These are phyloP conservation scores for Clytia hemisphaerica DNA, from an alignment of 30 jellyfish, hydroid and myxozoan genomes.

Conservation along the genomic window DNA sequence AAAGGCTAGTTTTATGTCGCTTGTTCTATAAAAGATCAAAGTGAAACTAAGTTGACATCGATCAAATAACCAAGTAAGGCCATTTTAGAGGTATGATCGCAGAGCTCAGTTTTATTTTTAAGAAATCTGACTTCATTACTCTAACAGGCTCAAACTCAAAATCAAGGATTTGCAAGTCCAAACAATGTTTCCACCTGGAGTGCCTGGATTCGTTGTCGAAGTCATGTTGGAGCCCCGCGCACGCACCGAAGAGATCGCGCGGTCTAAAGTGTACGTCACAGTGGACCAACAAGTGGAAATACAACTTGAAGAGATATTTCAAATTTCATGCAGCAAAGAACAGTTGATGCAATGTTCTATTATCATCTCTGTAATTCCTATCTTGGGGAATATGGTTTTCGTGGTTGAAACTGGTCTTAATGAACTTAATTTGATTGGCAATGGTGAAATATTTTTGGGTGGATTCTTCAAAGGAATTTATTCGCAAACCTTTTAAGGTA, in stretches of 20 bases:
- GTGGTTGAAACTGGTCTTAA: slow-evolving; percentile 53
- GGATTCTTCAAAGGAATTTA: slow-evolving; percentile 60
- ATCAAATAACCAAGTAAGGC: too few species aligned
- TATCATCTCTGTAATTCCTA: slow-evolving; percentile 51
- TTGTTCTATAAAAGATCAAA: too few species aligned
- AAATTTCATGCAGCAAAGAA: slow-evolving; percentile 31
- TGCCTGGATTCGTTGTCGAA: slow-evolving; percentile 66
- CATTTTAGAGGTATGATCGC: too few species aligned
- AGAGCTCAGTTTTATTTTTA: too few species aligned
- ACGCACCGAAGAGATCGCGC: slow-evolving; percentile 20
- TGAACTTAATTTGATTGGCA: slow-evolving; percentile 31
- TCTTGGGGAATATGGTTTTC: slow-evolving; percentile 31
- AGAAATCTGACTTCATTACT: too few species aligned
- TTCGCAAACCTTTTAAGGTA: too few species aligned
- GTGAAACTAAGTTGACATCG: too few species aligned
- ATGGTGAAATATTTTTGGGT: slow-evolving; percentile 47
- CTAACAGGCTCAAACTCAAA: too few species aligned
- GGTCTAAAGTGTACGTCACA: slow-evolving; percentile 46
- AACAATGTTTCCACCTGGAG: too few species aligned
- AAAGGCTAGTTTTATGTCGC: too few species aligned
- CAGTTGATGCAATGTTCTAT: slow-evolving; percentile 32
- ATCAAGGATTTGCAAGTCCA: too few species aligned
- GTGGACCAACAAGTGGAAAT: slow-evolving; percentile 39
- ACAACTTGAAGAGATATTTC: slow-evolving; percentile 44
- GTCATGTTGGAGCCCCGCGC: slow-evolving; percentile 54